A percentile compares a stretch with the other conserved stretches of the same genome.
Evolutionary conservation across 2,797 vertebrate species (phyloP).

Genomic region (Sorex maritimensis): DNA sequence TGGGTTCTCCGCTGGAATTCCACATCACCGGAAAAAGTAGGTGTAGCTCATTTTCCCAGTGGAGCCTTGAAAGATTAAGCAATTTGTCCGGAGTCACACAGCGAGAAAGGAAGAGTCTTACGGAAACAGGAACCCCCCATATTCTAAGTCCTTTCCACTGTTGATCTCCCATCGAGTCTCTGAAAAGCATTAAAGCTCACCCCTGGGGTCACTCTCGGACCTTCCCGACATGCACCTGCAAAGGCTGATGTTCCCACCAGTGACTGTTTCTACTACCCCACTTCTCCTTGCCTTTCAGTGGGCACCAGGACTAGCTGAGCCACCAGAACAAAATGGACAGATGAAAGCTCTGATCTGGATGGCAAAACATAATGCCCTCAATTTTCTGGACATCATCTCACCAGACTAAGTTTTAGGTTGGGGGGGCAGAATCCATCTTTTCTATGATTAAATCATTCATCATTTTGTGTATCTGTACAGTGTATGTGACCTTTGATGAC

Average conservation of each 20-base stretch:
- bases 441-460: conserved; percentile 8
- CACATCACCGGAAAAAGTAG: background rate
- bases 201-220: fast-evolving
- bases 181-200: background rate
- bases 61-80: background rate
- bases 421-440: background rate
- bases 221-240: fast-evolving
- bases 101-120: background rate
- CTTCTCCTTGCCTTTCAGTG: background rate
- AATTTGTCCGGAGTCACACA: background rate
- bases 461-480: background rate
- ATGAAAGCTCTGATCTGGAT: background rate
- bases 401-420: background rate
- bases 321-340: background rate
- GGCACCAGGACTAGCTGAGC: background rate
- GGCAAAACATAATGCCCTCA: conserved; percentile 33
- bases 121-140: background rate
- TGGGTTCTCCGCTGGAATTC: too few species aligned
- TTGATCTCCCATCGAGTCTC: background rate
- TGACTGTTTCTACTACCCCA: background rate
- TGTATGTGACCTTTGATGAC: conserved; percentile 19
- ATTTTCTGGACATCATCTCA: background rate
- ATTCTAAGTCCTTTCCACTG: conserved; percentile 1
- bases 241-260: background rate
- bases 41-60: background rate